Evolutionary conservation across 30 jellyfish, hydroid and myxozoan species (phyloP).

Genomic region (Aurelia sp.): DNA sequence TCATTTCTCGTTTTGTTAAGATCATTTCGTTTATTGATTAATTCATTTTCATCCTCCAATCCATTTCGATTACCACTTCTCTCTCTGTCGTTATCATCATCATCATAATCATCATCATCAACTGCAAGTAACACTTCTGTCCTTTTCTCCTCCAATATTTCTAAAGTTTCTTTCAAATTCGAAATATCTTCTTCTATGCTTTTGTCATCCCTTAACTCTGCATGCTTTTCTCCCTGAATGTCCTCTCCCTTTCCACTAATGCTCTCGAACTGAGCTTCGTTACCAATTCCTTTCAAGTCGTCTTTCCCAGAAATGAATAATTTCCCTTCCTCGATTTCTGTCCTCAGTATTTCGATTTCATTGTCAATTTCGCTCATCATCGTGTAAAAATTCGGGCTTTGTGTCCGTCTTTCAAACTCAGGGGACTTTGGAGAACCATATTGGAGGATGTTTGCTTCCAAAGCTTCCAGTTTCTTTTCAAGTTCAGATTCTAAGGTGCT

Average conservation of each 20-base stretch:
- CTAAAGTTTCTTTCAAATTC: no score
- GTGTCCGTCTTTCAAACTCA: constrained; percentile 7
- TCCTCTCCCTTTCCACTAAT: neutral
- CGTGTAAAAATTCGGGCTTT: constrained; percentile 41
- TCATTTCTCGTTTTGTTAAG: constrained; percentile 1
- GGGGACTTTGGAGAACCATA: constrained; percentile 15
- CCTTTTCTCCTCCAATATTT: no score
- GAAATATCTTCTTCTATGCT: no score
- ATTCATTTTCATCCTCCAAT: constrained; percentile 4
- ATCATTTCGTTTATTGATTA: neutral
- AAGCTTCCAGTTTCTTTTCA: neutral
- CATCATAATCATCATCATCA: neutral
- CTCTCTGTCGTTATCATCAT: neutral
- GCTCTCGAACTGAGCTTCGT: neutral
- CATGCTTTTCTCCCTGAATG: no score
- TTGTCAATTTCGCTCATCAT: constrained; percentile 30
- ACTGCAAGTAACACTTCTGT: neutral
- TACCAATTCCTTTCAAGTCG: neutral
- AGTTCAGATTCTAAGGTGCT: constrained; percentile 22
- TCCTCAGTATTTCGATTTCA: constrained; percentile 37
- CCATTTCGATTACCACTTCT: constrained; percentile 3
- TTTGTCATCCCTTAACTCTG: no score
- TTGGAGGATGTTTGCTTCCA: constrained; percentile 9
- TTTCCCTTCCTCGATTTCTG: constrained; percentile 33
- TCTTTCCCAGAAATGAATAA: constrained; percentile 12